phyloP scores from a whole-genome alignment of 2,797 vertebrate genomes.

The Rhadinocentrus ornatus region DNA sequence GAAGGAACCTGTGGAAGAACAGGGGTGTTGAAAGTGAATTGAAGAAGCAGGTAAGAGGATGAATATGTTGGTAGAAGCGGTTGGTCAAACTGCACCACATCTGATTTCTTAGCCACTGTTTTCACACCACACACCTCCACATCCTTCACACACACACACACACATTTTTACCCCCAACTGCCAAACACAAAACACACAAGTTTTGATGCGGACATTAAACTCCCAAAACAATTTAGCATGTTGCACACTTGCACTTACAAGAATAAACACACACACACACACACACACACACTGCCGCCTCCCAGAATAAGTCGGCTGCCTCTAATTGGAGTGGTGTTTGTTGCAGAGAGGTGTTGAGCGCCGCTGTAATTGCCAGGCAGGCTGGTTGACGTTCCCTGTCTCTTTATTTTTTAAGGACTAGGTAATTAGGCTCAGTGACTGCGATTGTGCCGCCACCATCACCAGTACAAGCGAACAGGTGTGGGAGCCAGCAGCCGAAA shows the following conservation, averaged over 20 bases:
- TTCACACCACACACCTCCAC: constrained; percentile 40
- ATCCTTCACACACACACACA: constrained; percentile 40
- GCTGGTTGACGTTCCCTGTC: constrained; percentile 74
- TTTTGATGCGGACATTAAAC: constrained; percentile 37
- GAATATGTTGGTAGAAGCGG: constrained; percentile 23
- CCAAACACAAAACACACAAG: constrained; percentile 41
- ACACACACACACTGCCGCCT: constrained; percentile 32
- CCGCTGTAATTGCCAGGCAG: constrained; percentile 80
- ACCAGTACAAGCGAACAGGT: constrained; percentile 67
- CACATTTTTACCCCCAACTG: constrained; percentile 16
- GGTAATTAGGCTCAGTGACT: constrained; percentile 80
- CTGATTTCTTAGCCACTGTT: constrained; percentile 49
- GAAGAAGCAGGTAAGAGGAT: constrained; percentile 5
- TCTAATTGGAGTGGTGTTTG: constrained; percentile 82
- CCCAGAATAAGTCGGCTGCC: constrained; percentile 70
- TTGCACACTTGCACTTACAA: constrained; percentile 49
- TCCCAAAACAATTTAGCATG: constrained; percentile 63
- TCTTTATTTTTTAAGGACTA: constrained; percentile 82
- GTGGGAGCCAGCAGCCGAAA: constrained; percentile 44
- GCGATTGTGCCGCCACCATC: constrained; percentile 46
- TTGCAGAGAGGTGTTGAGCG: constrained; percentile 77
- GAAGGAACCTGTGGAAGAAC: too few species aligned
- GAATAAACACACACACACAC: constrained; percentile 50
- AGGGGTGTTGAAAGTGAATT: neutral
- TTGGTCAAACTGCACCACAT: constrained; percentile 18